Evolutionary conservation across 35 echinoderm and acorn worm species (phyloP), one percentile per base, ranked within the genome.

Genomic region (Ophiothrix spiculata): DNA sequence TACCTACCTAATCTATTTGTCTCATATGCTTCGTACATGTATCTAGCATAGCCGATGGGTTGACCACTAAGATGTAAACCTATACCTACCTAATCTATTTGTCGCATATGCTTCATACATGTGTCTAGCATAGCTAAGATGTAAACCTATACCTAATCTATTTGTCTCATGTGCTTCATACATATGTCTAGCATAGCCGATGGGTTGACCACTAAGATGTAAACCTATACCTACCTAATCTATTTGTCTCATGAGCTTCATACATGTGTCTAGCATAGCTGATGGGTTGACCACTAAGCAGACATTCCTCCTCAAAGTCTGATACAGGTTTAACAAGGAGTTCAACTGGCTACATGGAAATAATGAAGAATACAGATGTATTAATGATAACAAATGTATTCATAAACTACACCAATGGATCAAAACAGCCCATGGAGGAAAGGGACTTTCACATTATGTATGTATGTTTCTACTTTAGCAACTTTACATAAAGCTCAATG

Each of bases 211-310:
- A 3, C 46, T 40, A 39, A 81, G 37, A n/a, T n/a, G n/a, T n/a
- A n/a, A n/a, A n/a, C n/a, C n/a, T n/a, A n/a, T 74, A 86, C 87
- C 76, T 89, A 93, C 92, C 77, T 10, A 89, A 60, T 77, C 92
- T 84, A 25, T 89, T 75, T 46, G 77, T 35, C 40, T 93, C 92
- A 76, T 85, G 80, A 23, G 40, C 79, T 74, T 93, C 87, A 86
- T 89, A 93, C 29, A 93, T 37, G 16, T 86, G 89, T 73, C 79
- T 84, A 79, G 87, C 76, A 35, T 83, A 34, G 34, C 82, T 84
- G 1, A 83, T 19, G 23, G 92, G 81, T n/a, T 89, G 82, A 29
- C 92, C 92, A 3, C 46, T 40, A 39, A 81, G 37, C 31, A 86
- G 37, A 49, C 83, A 83, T 36, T 93, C 92, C 38, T 93, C 92